Evolutionary conservation across 2,113 vertebrate species (phyloP).

Genomic region (Misgurnus anguillicaudatus): DNA sequence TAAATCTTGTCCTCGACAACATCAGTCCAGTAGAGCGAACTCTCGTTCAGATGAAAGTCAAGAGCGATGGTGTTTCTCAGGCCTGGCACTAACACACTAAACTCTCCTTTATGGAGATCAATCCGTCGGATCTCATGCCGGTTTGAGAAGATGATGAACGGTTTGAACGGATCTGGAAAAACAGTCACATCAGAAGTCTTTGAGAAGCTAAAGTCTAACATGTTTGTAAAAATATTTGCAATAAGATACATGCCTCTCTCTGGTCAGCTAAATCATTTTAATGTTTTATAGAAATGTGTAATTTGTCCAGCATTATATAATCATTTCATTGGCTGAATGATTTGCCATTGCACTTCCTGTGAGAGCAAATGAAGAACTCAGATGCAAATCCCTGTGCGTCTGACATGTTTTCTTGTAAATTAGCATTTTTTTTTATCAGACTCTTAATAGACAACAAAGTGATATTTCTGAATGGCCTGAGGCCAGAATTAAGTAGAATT

Average conservation of each 20-base stretch:
- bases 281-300: conserved; percentile 5
- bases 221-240: background rate
- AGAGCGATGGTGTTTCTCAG: conserved; percentile 95
- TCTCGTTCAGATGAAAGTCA: conserved; percentile 96
- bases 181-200: background rate
- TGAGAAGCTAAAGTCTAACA: background rate
- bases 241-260: background rate
- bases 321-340: conserved; percentile 22
- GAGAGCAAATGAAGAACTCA: background rate
- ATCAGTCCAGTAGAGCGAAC: conserved; percentile 94
- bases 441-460: too few species aligned
- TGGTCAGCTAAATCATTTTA: background rate
- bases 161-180: conserved; percentile 89
- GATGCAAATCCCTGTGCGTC: background rate
- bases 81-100: conserved; percentile 93
- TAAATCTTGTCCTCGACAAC: conserved; percentile 99
- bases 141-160: conserved; percentile 98
- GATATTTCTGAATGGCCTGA: too few species aligned
- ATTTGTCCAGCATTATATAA: background rate
- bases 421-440: too few species aligned
- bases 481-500: too few species aligned
- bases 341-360: conserved; percentile 56
- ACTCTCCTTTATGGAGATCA: conserved; percentile 92
- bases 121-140: conserved; percentile 97
- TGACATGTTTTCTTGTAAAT: conserved; percentile 5